phyloP scores from a whole-genome alignment of 2,797 vertebrate genomes.

The Lutra lutra region DNA sequence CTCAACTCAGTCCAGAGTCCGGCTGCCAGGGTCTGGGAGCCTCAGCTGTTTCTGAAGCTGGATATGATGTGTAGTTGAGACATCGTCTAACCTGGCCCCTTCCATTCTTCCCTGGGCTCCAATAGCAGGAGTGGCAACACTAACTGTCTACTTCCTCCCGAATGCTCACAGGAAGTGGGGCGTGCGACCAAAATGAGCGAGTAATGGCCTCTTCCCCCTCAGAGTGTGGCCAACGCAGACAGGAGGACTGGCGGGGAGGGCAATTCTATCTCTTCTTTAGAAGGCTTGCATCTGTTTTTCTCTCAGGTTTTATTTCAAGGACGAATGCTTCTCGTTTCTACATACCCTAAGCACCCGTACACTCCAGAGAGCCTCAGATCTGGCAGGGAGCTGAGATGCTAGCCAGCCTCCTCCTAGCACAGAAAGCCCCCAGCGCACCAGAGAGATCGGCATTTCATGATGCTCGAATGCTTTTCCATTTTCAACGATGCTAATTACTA shows the following conservation, averaged over 20 bases:
- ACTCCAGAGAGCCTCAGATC: neutral
- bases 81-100: neutral
- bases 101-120: neutral
- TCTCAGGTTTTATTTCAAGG: slow-evolving; percentile 1
- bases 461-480: neutral
- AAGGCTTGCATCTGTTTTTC: neutral
- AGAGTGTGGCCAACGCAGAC: neutral
- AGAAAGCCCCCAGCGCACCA: neutral
- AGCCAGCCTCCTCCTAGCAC: neutral
- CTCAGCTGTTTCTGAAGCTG: slow-evolving; percentile 51
- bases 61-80: neutral
- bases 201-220: neutral
- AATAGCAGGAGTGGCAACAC: neutral
- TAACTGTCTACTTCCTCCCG: slow-evolving; percentile 40
- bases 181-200: neutral
- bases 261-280: neutral
- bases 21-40: slow-evolving; percentile 57
- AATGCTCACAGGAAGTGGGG: neutral
- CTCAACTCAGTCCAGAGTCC: neutral
- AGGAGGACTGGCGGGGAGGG: neutral
- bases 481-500: neutral
- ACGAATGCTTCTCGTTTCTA: neutral
- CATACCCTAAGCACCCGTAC: neutral
- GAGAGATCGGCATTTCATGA: neutral
- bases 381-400: neutral